phyloP scores from a whole-genome alignment of 2,113 vertebrate genomes.

The Sinocyclocheilus anophthalmus region DNA sequence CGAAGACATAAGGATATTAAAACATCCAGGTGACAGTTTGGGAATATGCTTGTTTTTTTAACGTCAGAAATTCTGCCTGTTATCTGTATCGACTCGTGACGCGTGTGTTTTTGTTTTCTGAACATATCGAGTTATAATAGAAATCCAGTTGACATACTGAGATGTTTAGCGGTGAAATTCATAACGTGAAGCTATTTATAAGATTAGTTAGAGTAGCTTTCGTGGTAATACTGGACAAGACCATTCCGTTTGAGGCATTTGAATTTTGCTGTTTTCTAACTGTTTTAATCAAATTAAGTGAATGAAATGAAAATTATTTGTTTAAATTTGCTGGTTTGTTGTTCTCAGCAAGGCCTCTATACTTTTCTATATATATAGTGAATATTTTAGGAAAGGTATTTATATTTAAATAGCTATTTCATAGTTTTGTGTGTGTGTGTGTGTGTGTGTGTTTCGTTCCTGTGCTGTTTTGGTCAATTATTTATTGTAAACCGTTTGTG shows the following conservation, averaged over 20 bases:
- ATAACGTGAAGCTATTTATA: not conserved
- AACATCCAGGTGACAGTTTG: constrained; percentile 8
- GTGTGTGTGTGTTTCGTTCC: too few species aligned
- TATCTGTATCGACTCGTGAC: not conserved
- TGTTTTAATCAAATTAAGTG: not conserved
- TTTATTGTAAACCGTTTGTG: not conserved
- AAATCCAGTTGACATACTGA: not conserved
- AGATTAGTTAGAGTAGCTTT: not conserved
- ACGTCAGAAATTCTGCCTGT: not conserved
- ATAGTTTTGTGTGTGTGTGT: too few species aligned
- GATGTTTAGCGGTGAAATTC: not conserved
- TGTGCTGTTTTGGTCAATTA: not conserved
- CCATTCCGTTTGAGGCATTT: not conserved
- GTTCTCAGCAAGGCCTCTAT: too few species aligned
- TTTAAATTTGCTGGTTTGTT: not conserved
- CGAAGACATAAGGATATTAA: not conserved
- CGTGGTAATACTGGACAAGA: not conserved
- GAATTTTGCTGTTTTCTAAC: not conserved
- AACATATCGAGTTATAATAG: not conserved
- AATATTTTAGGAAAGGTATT: too few species aligned
- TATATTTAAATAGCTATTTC: too few species aligned
- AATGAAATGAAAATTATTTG: not conserved
- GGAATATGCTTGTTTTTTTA: not conserved
- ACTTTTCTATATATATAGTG: too few species aligned
- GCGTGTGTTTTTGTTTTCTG: not conserved